Conservation (phyloP, 1,140 invertebrate genomes). For the Lordiphosa stackelbergi region DNA sequence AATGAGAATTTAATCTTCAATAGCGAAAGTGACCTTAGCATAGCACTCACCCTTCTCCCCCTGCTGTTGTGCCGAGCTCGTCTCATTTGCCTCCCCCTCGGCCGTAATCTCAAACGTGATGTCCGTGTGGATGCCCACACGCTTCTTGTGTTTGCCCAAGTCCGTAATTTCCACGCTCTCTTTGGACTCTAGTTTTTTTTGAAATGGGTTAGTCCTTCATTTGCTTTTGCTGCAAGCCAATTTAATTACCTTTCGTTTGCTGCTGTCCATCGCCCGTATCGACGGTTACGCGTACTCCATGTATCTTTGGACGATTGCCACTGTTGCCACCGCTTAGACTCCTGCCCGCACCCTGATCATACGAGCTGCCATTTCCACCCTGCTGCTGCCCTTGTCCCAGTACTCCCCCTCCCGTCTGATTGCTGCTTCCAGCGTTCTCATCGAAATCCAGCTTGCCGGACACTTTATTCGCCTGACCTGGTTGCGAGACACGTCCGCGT, state of each 20-base stretch:
- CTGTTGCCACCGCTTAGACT: conserved; percentile 17
- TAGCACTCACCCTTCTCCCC: conserved; percentile 63
- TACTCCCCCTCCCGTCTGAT: conserved; percentile 43
- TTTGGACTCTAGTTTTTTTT: conserved; percentile 60
- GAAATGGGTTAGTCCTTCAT: conserved; percentile 34
- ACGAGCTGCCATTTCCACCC: conserved; percentile 26
- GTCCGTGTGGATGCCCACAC: conserved; percentile 76
- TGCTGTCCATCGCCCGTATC: conserved; percentile 73
- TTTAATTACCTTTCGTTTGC: conserved; percentile 76
- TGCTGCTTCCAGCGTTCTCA: conserved; percentile 51
- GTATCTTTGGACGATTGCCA: conserved; percentile 73
- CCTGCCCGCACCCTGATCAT: conserved; percentile 48
- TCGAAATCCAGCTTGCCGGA: conserved; percentile 75
- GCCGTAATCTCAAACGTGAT: conserved; percentile 76
- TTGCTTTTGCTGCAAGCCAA: conserved; percentile 27
- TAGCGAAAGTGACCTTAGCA: conserved; percentile 15
- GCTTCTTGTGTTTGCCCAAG: conserved; percentile 73
- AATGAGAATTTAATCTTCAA: conserved; percentile 1
- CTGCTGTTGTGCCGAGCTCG: conserved; percentile 65
- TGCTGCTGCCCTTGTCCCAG: conserved; percentile 46
- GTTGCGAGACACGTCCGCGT: conserved; percentile 31
- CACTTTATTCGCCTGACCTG: conserved; percentile 73
- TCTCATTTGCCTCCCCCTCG: conserved; percentile 68
- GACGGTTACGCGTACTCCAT: conserved; percentile 76
- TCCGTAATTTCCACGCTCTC: conserved; percentile 76